These are phyloP conservation scores for Zaprionus davidi DNA, from an alignment of 1,140 invertebrate genomes.

Conservation along the genomic window DNA sequence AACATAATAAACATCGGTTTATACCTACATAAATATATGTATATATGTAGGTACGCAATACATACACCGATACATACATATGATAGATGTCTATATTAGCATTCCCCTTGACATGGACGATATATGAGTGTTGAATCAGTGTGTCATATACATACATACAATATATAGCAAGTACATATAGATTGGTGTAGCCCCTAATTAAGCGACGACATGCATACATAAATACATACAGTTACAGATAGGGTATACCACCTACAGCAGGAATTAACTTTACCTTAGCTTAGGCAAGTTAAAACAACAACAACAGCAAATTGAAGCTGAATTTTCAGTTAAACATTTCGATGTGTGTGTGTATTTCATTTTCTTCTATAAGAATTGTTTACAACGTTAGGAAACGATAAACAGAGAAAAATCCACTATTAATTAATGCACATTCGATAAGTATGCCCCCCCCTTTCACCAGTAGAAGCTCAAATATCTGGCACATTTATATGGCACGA, in stretches of 20 bases:
- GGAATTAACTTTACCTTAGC: constrained; percentile 21
- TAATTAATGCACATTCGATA: constrained; percentile 7
- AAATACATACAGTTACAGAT: not conserved
- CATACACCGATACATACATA: constrained; percentile 6
- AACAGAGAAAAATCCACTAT: constrained; percentile 11
- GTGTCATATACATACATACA: constrained; percentile 30
- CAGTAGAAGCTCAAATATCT: constrained; percentile 45
- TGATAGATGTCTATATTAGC: constrained; percentile 24
- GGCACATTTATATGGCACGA: constrained; percentile 23
- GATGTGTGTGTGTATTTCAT: constrained; percentile 16
- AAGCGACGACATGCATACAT: constrained; percentile 7
- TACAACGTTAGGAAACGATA: not conserved
- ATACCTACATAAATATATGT: constrained; percentile 15
- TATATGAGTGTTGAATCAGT: constrained; percentile 17
- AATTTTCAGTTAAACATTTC: not conserved
- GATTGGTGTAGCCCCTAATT: constrained; percentile 13
- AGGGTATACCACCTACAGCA: constrained; percentile 6
- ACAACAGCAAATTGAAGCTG: not conserved
- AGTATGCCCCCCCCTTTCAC: constrained; percentile 12
- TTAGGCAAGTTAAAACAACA: constrained; percentile 3
- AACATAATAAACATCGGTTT: not conserved
- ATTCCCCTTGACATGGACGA: constrained; percentile 18
- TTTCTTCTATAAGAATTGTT: constrained; percentile 2
- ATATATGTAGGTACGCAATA: constrained; percentile 1
- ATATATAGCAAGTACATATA: not conserved